These are phyloP conservation scores for Aulostomus chinensis DNA, from an alignment of 2,797 vertebrate genomes.

Conservation along the genomic window DNA sequence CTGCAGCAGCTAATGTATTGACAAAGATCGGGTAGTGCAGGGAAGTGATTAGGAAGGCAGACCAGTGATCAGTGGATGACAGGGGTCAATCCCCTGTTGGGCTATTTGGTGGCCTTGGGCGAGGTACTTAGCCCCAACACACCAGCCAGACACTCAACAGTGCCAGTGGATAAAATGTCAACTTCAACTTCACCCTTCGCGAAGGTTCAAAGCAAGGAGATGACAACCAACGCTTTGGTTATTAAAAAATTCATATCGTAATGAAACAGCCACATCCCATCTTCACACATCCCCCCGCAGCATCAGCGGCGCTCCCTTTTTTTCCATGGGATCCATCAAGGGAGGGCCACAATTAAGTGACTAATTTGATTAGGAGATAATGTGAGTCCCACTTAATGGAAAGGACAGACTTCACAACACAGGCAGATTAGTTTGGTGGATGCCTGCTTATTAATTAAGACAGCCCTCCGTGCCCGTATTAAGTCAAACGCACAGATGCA, in stretches of 20 bases:
- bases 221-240: slow-evolving; percentile 65
- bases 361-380: slow-evolving; percentile 83
- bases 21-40: slow-evolving; percentile 43
- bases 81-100: slow-evolving; percentile 67
- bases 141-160: slow-evolving; percentile 40
- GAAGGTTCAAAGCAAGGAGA: slow-evolving; percentile 65
- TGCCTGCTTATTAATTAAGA: slow-evolving; percentile 80
- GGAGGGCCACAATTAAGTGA: slow-evolving; percentile 80
- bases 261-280: slow-evolving; percentile 68
- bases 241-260: slow-evolving; percentile 75
- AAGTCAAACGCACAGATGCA: slow-evolving; percentile 64
- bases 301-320: slow-evolving; percentile 47
- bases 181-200: slow-evolving; percentile 59
- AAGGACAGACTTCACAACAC: slow-evolving; percentile 81
- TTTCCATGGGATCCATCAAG: slow-evolving; percentile 69
- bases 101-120: slow-evolving; percentile 55
- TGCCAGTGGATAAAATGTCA: slow-evolving; percentile 62
- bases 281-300: slow-evolving; percentile 55
- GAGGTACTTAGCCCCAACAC: slow-evolving; percentile 51
- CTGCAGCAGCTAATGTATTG: slow-evolving; percentile 45
- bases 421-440: slow-evolving; percentile 78
- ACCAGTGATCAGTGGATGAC: slow-evolving; percentile 62
- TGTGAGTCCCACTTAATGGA: slow-evolving; percentile 79
- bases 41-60: slow-evolving; percentile 66
- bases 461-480: slow-evolving; percentile 65